phyloP scores from a whole-genome alignment of 1,140 invertebrate species.

The Carposina sasakii region DNA sequence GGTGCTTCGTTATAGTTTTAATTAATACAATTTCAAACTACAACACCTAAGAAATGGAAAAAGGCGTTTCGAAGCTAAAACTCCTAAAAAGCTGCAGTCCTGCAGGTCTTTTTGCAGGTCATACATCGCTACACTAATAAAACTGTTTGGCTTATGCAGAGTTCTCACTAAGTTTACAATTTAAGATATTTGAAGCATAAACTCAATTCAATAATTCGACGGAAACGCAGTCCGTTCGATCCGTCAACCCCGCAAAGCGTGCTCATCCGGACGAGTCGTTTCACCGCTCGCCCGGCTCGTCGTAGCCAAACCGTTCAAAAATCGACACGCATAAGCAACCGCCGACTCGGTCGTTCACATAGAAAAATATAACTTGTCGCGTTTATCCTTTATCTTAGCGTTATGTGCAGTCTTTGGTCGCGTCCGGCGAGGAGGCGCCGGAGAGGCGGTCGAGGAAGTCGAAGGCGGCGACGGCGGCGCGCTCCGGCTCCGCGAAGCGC shows the following conservation, averaged over 20 bases:
- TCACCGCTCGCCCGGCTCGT: too few species aligned
- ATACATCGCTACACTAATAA: conserved; percentile 35
- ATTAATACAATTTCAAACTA: conserved; percentile 27
- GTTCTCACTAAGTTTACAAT: too few species aligned
- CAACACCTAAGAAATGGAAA: conserved; percentile 38
- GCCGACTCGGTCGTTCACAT: too few species aligned
- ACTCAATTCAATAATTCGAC: too few species aligned
- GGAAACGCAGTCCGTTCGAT: too few species aligned
- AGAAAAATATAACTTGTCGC: conserved; percentile 51
- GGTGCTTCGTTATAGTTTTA: conserved; percentile 30
- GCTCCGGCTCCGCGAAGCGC: conserved; percentile 83
- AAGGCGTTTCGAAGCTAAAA: conserved; percentile 11
- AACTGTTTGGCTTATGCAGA: conserved; percentile 38
- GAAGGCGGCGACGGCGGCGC: conserved; percentile 83
- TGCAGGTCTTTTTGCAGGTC: conserved; percentile 31
- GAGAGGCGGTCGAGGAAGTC: conserved; percentile 84
- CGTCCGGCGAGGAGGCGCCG: conserved; percentile 71
- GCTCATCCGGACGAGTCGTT: too few species aligned
- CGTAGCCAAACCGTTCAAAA: too few species aligned
- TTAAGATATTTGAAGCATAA: too few species aligned
- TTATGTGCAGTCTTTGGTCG: conserved; percentile 55
- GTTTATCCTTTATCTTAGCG: conserved; percentile 4
- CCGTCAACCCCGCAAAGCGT: too few species aligned
- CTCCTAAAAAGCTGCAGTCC: conserved; percentile 54
- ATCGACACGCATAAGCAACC: too few species aligned